Evolutionary conservation across 2,888 invertebrate species (phyloP), one percentile per base, ranked within the genome.

Genomic region (Morpho deidamia): DNA sequence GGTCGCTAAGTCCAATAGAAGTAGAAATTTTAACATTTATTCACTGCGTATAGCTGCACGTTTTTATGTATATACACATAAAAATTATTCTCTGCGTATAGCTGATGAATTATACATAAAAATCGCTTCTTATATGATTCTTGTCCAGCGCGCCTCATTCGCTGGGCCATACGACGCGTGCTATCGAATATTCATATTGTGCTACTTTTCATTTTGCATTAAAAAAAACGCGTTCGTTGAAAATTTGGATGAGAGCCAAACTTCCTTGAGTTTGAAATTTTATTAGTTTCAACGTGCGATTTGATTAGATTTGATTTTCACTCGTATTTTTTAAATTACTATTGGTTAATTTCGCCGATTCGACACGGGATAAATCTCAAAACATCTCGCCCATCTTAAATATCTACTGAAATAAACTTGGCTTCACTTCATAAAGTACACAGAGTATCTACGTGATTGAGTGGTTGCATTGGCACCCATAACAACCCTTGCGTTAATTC

Each of bases 111-210:
- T 8, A 9, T 11, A 37, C 44, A 35, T 37, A n/a, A 11, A 11
- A 46, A 43, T 12, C 53, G 44, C 52, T 40, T 10, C 41, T n/a
- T 48, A 39, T 37, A 32, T 11, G 10, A n/a, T 33, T 54, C 43
- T 45, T 41, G 43, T 48, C 39, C 14, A 32, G 42, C 10, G 35
- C 11, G n/a, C 42, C 71, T n/a, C 10, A 76, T 75, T 74, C 74
- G 71, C 72, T 67, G 78, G 73, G 72, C 72, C 77, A 76, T 76
- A 77, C 70, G 74, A 74, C 70, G 76, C 78, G 77, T 78, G 79
- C 70, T 72, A 76, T 74, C 80, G 78, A 83, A 86, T 81, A 85
- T 82, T 83, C 82, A 81, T 83, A 81, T 77, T 72, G 67, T 64
- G 68, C 67, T 74, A 75, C 73, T 69, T 68, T 62, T 62, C 61